Base-by-base conservation (phyloP, 2,113 vertebrate genomes). In the Panthera leo region DNA sequence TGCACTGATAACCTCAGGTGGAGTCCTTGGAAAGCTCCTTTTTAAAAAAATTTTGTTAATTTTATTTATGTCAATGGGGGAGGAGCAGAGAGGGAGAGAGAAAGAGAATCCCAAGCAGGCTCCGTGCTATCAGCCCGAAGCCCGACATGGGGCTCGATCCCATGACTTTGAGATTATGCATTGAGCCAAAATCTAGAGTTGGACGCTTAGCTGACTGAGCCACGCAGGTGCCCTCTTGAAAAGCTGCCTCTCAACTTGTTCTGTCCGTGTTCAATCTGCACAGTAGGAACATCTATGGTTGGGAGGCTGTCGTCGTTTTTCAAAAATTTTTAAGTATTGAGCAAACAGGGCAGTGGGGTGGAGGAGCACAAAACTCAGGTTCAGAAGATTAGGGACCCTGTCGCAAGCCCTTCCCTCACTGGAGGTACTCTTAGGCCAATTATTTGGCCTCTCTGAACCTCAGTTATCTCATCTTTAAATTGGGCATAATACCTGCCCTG, bases 401-500 rank as follows among this genome's bases (percentile, higher is more conserved):
- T 90, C 51, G 51, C 48, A 67, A n/a, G 63, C 27, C 48, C 39
- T 90, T 67, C 70, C 36, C 63, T 96, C 45, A n/a, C n/a, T 65
- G 67, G 68, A 76, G 55, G 31, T 63, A n/a, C 71, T 93, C 48
- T 85, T 25, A 14, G 68, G 93, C 45, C 73, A 89, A 80, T 51
- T 10, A 68, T 42, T 42, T 96, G 79, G 89, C 80, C 94, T 93
- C 73, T 70, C 14, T 34, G 25, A 53, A 67, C 36, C 29, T 88
- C 34, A n/a, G 70, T 82, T 96, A 88, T 91, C 87, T 87, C 95
- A 90, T 94, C 86, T 95, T 73, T 83, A 96, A 94, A 96, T 75
- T 91, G 92, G 73, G 70, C n/a, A 31, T 83, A 91, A 82, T n/a
- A 85, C 48, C 45, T 55, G 36, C 80, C 53, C 78, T 63, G 25